phyloP scores from a whole-genome alignment of 2,888 invertebrate species.

The Hirtodrosophila confusa region DNA sequence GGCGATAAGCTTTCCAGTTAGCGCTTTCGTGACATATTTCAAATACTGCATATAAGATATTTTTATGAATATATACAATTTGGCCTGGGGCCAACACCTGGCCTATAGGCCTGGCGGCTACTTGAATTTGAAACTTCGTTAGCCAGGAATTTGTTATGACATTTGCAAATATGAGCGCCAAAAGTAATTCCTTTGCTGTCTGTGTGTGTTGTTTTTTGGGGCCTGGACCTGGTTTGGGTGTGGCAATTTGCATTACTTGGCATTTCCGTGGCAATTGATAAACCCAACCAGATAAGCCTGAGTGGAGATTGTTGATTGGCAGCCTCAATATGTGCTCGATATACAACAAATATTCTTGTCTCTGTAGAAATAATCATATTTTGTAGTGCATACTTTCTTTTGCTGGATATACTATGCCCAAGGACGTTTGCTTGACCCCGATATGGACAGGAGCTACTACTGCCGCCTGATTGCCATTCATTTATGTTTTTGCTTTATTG shows the following conservation, averaged over 20 bases:
- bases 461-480: conserved; percentile 4
- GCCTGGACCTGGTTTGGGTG: conserved; percentile 58
- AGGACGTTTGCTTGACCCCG: conserved; percentile 32
- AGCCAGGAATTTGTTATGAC: conserved; percentile 67
- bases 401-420: neutral
- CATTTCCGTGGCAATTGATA: conserved; percentile 70
- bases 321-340: conserved; percentile 24
- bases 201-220: conserved; percentile 23
- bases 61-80: conserved; percentile 12
- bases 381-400: conserved; percentile 35
- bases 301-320: conserved; percentile 70
- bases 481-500: neutral
- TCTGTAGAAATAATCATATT: neutral
- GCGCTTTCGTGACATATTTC: conserved; percentile 45
- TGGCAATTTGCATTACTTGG: conserved; percentile 59
- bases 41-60: conserved; percentile 17
- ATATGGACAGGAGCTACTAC: conserved; percentile 12
- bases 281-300: conserved; percentile 52
- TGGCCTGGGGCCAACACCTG: conserved; percentile 57
- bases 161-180: conserved; percentile 52
- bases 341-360: conserved; percentile 22
- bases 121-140: conserved; percentile 55
- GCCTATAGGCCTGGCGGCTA: conserved; percentile 30
- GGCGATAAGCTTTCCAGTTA: conserved; percentile 47
- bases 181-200: conserved; percentile 34